phyloP scores from a whole-genome alignment of 2,888 invertebrate genomes.

The Xylophagus ater region DNA sequence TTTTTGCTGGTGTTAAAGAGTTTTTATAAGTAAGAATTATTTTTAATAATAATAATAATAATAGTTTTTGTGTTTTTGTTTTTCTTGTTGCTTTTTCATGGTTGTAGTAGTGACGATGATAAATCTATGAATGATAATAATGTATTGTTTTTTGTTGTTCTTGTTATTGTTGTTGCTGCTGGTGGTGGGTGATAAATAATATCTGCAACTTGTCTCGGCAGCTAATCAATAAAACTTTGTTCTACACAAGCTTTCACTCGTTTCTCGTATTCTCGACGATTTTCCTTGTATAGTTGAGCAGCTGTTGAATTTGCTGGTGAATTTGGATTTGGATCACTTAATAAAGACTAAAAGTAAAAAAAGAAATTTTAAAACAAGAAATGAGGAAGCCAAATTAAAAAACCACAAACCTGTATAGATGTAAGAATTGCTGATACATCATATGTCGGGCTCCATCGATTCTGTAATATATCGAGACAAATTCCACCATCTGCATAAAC shows the following conservation, averaged over 20 bases:
- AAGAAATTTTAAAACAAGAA: neutral
- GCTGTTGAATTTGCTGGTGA: constrained; percentile 99
- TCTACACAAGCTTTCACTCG: constrained; percentile 98
- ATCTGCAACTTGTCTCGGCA: too few species aligned
- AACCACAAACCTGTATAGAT: constrained; percentile 79
- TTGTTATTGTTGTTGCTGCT: too few species aligned
- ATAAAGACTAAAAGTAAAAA: constrained; percentile 63
- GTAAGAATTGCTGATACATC: constrained; percentile 99
- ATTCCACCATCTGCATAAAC: constrained; percentile 99
- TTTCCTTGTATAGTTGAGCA: constrained; percentile 98
- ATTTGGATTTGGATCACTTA: constrained; percentile 99
- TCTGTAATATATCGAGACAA: constrained; percentile 98
- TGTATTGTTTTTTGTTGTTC: too few species aligned
- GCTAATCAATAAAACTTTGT: constrained; percentile 94
- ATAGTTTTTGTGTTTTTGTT: too few species aligned
- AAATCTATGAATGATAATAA: too few species aligned
- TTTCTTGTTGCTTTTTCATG: too few species aligned
- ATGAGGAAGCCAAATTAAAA: neutral
- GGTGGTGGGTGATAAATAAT: too few species aligned
- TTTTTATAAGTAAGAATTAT: too few species aligned
- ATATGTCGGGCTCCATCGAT: constrained; percentile 99
- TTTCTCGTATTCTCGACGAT: constrained; percentile 97
- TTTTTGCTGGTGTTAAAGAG: too few species aligned
- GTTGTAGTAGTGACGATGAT: too few species aligned
- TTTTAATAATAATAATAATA: too few species aligned